A percentile compares a stretch with the other conserved stretches of the same genome.
These are phyloP conservation scores for Atrichornis clamosus DNA, from an alignment of 2,113 vertebrate species.

Conservation along the genomic window DNA sequence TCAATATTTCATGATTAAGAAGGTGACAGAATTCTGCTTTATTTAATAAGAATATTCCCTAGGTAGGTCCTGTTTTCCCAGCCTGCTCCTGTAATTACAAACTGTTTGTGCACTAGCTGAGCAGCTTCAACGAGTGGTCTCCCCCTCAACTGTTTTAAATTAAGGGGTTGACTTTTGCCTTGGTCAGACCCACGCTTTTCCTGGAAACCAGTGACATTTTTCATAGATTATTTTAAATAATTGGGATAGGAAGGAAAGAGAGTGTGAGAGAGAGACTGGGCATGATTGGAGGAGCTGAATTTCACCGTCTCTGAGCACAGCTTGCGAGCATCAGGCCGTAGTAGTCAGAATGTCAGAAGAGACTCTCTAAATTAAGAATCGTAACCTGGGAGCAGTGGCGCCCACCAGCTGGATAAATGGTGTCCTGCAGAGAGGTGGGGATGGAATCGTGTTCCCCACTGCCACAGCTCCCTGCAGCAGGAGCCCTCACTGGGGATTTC, in stretches of 20 bases:
- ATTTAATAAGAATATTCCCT: constrained; percentile 68
- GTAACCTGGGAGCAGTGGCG: background rate
- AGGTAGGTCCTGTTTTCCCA: constrained; percentile 28
- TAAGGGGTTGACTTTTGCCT: constrained; percentile 41
- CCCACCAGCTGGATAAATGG: background rate
- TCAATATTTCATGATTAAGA: constrained; percentile 72
- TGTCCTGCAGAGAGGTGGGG: background rate
- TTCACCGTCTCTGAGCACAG: constrained; percentile 17
- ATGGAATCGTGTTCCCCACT: background rate
- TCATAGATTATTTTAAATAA: constrained; percentile 16
- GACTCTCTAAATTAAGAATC: background rate
- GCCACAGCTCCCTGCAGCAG: background rate
- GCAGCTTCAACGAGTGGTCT: background rate
- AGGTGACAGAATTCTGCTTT: constrained; percentile 70
- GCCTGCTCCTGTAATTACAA: constrained; percentile 40
- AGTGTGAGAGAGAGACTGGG: background rate
- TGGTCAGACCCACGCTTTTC: background rate
- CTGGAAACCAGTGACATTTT: constrained; percentile 15
- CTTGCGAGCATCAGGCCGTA: background rate
- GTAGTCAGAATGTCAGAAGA: constrained; percentile 29
- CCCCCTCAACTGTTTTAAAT: constrained; percentile 45
- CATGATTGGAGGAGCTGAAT: background rate
- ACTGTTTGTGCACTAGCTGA: constrained; percentile 47
- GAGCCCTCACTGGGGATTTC: background rate
- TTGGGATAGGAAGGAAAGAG: background rate